Conservation (phyloP, 2,888 invertebrate species). For the Sarcophaga subvicina region DNA sequence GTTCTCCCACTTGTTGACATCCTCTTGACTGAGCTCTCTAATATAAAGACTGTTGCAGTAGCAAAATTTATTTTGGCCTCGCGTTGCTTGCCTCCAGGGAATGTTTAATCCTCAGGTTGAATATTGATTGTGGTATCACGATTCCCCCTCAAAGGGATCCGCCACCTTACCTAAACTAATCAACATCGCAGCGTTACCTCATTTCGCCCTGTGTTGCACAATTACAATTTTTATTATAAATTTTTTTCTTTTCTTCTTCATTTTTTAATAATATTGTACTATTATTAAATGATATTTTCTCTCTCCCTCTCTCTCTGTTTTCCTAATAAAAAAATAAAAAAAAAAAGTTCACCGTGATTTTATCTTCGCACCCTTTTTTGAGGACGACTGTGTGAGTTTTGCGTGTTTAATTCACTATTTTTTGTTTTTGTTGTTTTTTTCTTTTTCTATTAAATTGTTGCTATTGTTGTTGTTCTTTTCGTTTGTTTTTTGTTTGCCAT, state of each 20-base stretch:
- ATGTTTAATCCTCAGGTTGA: no score
- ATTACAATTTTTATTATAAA: background rate
- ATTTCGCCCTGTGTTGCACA: background rate
- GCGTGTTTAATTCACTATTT: constrained; percentile 22
- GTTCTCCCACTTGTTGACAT: no score
- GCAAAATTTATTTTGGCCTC: no score
- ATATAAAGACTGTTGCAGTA: no score
- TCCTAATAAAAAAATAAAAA: background rate
- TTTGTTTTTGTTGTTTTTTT: background rate
- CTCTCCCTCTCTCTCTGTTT: background rate
- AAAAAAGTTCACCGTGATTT: constrained; percentile 43
- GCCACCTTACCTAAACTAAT: no score
- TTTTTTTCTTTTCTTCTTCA: background rate
- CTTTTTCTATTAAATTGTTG: background rate
- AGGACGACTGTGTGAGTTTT: constrained; percentile 21
- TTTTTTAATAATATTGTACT: background rate
- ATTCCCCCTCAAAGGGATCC: no score
- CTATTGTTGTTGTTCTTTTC: constrained; percentile 8
- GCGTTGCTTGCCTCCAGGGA: no score
- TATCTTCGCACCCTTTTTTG: constrained; percentile 56
- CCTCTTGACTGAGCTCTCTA: no score
- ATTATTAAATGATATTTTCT: background rate
- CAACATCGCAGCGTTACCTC: background rate
- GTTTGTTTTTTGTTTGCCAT: no score
- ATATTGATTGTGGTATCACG: no score